Evolutionary conservation across 2,888 invertebrate genomes (phyloP).

Genomic region (Clusia tigrina): DNA sequence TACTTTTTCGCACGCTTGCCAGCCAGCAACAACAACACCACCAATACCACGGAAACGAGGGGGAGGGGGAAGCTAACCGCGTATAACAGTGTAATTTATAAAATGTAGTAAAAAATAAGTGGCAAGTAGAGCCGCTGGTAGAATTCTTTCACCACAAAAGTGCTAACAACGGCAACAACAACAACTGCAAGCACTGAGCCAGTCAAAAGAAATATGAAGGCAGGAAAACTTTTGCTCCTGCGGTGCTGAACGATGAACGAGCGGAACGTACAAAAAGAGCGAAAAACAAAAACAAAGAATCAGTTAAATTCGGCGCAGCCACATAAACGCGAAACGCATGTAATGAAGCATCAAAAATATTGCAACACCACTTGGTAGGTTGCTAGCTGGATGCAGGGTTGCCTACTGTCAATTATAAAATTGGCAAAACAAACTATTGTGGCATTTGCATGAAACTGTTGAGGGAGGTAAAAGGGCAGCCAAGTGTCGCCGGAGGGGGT

Average conservation of each 20-base stretch:
- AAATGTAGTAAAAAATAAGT: slow-evolving; percentile 22
- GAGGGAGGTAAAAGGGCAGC: too few species aligned
- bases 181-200: too few species aligned
- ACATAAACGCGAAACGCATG: background rate
- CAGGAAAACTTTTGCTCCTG: background rate
- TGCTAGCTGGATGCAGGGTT: background rate
- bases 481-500: too few species aligned
- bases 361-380: background rate
- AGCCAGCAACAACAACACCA: slow-evolving; percentile 9
- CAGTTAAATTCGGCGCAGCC: background rate
- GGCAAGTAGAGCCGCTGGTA: slow-evolving; percentile 12
- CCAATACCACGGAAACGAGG: background rate
- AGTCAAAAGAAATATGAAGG: background rate
- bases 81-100: slow-evolving; percentile 25
- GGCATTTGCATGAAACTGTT: too few species aligned
- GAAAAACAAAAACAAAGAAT: background rate
- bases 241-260: background rate
- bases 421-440: too few species aligned
- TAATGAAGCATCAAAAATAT: background rate
- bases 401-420: too few species aligned
- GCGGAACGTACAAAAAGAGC: background rate
- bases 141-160: slow-evolving; percentile 17
- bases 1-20: slow-evolving; percentile 54
- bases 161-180: too few species aligned
- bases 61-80: slow-evolving; percentile 1